A percentile compares a stretch with the other conserved stretches of the same genome.
Evolutionary conservation across 1,140 invertebrate species (phyloP).

Genomic region (Paramacrobiotus metropolitanus): DNA sequence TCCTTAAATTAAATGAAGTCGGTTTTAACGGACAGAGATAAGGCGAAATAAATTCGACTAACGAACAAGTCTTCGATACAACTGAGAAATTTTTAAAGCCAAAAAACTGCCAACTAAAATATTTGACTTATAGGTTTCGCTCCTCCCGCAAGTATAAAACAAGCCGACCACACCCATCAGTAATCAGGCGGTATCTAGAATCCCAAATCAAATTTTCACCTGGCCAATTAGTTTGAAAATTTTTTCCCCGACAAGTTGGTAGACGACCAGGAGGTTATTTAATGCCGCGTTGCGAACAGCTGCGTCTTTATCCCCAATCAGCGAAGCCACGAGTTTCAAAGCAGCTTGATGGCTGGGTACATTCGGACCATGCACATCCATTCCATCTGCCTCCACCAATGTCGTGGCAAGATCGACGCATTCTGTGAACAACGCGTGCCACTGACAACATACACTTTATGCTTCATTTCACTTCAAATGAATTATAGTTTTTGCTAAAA

Average conservation of each 20-base stretch:
- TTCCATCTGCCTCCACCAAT: conserved; percentile 60
- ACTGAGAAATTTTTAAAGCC: too few species aligned
- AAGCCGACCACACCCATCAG: too few species aligned
- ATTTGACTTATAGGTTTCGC: too few species aligned
- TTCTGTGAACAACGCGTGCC: conserved; percentile 30
- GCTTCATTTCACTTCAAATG: background rate
- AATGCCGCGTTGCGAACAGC: conserved; percentile 81
- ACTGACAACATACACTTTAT: conserved; percentile 5
- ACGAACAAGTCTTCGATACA: too few species aligned
- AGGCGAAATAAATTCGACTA: too few species aligned
- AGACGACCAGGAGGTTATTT: conserved; percentile 74
- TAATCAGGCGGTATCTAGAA: too few species aligned
- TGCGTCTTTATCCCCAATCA: conserved; percentile 85
- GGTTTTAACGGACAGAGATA: too few species aligned
- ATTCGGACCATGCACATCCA: conserved; percentile 61
- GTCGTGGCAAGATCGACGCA: conserved; percentile 71
- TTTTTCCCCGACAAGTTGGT: conserved; percentile 65
- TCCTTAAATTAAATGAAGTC: too few species aligned
- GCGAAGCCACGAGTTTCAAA: conserved; percentile 73
- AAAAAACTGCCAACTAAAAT: conserved; percentile 6
- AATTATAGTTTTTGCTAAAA: too few species aligned
- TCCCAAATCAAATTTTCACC: too few species aligned
- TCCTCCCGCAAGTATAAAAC: too few species aligned
- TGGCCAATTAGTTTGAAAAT: conserved; percentile 69
- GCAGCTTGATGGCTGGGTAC: conserved; percentile 45